Base-by-base conservation (phyloP, 2,797 vertebrate genomes). In the Sebastes variabilis region DNA sequence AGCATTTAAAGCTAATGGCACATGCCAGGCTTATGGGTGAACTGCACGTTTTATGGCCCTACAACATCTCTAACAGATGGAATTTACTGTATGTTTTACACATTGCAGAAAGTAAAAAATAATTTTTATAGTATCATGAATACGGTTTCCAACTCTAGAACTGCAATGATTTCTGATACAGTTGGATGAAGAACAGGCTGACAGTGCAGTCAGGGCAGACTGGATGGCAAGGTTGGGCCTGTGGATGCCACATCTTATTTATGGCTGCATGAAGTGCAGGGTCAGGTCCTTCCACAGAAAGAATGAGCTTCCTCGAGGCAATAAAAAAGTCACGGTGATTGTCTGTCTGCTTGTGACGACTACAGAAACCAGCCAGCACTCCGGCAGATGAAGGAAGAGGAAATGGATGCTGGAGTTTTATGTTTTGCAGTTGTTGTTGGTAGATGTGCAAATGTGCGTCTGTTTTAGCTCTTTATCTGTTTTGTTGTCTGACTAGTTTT, bases 201-300 rank as follows among this genome's bases (percentile, higher is more conserved):
- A 86, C 75, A 67, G 89, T 79, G 75, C 86, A 87, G 69, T 82
- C 71, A 74, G 79, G 73, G 82, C 81, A 86, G 88, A 87, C 81
- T 77, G 77, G 78, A 89, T 71, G 85, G 88, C 74, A 81, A 85
- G 83, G 85, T 81, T 84, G 67, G 74, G 80, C 73, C 80, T 85
- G 79, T 85, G 83, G 79, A 91, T 84, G 89, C 87, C 81, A 88
- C 87, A 80, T 92, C 91, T 93, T 95, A 94, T 95, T 95, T 94
- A 95, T 92, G 89, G 88, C 85, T 82, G 68, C 85, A 81, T 91
- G 88, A 92, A 95, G 92, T 93, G 92, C 92, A 90, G 89, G 93
- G 92, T 95, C 93, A 93, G 91, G 87, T 92, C 90, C 87, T 89
- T 91, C 87, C 81, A 64, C 88, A 83, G 86, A 92, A 87, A 86